Percentiles rank a stretch among this genome's conserved stretches.
phyloP scores from a whole-genome alignment of 2,888 invertebrate species.

The Cylloceria caligata region DNA sequence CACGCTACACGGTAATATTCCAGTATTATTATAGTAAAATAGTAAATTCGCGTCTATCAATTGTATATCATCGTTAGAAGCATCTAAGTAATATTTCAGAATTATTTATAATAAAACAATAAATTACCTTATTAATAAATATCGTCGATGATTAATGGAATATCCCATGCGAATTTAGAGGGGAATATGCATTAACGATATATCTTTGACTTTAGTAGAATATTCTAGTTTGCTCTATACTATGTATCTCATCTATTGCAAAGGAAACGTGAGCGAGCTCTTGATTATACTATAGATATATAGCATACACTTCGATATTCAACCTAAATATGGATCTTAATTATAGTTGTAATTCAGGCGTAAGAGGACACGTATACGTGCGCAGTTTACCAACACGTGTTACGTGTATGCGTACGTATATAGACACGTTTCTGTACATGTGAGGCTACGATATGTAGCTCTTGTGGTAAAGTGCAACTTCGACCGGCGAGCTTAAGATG shows the following conservation, averaged over 20 bases:
- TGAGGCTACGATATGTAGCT: conserved; percentile 13
- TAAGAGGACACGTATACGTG: conserved; percentile 21
- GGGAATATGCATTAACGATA: neutral
- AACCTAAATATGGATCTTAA: conserved; percentile 72
- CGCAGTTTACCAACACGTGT: neutral
- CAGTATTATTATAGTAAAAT: conserved; percentile 13
- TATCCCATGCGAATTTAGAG: conserved; percentile 35
- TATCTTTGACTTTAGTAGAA: neutral
- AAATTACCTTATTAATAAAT: too few species aligned
- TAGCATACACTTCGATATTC: conserved; percentile 44
- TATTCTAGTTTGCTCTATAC: neutral
- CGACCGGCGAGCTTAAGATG: conserved; percentile 75
- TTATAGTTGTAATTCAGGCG: conserved; percentile 71
- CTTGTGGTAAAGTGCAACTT: conserved; percentile 60
- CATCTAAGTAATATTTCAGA: too few species aligned
- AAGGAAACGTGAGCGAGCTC: neutral
- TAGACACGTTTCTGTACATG: neutral
- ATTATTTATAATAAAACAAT: too few species aligned
- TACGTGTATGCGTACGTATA: conserved; percentile 3
- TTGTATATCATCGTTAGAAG: conserved; percentile 32
- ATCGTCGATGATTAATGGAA: conserved; percentile 24
- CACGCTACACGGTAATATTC: conserved; percentile 30
- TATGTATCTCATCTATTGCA: conserved; percentile 12
- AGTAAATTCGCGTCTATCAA: conserved; percentile 31
- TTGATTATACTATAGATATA: neutral